phyloP scores from a whole-genome alignment of 2,888 invertebrate genomes.

The Drosophila paramelanica region DNA sequence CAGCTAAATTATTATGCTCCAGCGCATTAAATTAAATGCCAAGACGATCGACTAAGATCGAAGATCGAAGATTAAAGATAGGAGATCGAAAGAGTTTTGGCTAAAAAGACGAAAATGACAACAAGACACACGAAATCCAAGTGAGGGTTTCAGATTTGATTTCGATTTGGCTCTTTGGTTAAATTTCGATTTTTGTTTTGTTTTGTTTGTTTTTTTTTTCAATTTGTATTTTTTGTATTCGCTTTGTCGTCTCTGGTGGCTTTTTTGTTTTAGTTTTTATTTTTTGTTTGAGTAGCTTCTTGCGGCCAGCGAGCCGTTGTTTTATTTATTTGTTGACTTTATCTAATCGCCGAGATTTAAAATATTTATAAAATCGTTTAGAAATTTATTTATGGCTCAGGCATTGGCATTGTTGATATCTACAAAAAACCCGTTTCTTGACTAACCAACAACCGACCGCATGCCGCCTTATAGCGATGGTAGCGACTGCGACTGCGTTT shows the following conservation, averaged over 20 bases:
- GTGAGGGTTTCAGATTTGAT: constrained; percentile 50
- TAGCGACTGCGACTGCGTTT: constrained; percentile 43
- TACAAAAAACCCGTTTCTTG: constrained; percentile 56
- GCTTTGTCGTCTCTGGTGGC: constrained; percentile 30
- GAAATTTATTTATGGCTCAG: constrained; percentile 78
- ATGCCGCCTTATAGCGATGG: constrained; percentile 4
- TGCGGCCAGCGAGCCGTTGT: constrained; percentile 61
- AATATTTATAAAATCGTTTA: constrained; percentile 81
- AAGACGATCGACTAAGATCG: constrained; percentile 37
- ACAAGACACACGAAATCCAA: constrained; percentile 29
- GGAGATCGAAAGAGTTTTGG: constrained; percentile 9
- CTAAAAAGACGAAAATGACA: constrained; percentile 20
- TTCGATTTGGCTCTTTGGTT: constrained; percentile 37
- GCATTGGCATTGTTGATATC: constrained; percentile 79
- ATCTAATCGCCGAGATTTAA: constrained; percentile 81
- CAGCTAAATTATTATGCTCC: constrained; percentile 60
- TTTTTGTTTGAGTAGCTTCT: constrained; percentile 28
- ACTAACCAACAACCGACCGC: no score
- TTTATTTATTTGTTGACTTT: constrained; percentile 81
- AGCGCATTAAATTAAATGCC: constrained; percentile 73
- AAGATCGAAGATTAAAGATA: neutral
- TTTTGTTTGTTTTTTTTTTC: constrained; percentile 18
- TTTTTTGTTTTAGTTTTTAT: constrained; percentile 30
- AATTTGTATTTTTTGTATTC: constrained; percentile 15
- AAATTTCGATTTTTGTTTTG: constrained; percentile 22